A percentile compares a stretch with the other conserved stretches of the same genome.
phyloP scores from a whole-genome alignment of 2,113 vertebrate species.

The Anarhynchus alexandrinus region DNA sequence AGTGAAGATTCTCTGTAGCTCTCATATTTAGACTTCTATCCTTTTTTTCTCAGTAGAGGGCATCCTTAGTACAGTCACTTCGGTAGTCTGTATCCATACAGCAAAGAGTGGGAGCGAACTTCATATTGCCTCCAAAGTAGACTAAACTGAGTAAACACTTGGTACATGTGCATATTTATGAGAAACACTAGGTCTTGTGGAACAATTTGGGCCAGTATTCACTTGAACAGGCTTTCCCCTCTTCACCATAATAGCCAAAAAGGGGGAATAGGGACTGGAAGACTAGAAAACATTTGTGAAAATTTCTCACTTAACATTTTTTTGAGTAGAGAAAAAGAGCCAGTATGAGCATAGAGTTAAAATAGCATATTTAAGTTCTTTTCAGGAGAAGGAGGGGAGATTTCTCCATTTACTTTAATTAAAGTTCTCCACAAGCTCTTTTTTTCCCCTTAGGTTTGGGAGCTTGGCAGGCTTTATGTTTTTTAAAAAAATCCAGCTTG shows the following conservation, averaged over 20 bases:
- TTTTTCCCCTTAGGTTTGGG: slow-evolving; percentile 17
- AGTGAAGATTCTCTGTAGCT: neutral
- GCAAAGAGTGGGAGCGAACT: neutral
- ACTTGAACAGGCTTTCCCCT: neutral
- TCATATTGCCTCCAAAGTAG: neutral
- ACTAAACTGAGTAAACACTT: neutral
- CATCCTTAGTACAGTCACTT: slow-evolving; percentile 65
- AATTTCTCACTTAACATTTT: neutral
- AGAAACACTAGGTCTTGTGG: neutral
- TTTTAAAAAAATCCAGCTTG: slow-evolving; percentile 35
- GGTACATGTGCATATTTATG: neutral
- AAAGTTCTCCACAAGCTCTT: slow-evolving; percentile 5
- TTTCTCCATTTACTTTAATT: slow-evolving; percentile 36
- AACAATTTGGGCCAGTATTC: neutral
- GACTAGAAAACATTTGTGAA: neutral
- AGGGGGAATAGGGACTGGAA: neutral
- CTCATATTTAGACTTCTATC: neutral
- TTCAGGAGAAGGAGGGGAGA: slow-evolving; percentile 3
- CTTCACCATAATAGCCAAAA: neutral
- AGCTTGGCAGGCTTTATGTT: slow-evolving; percentile 36
- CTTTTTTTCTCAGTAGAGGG: slow-evolving; percentile 63
- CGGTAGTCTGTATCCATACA: neutral
- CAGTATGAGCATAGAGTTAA: neutral
- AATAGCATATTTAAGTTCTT: neutral
- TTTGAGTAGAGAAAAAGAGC: neutral